Evolutionary conservation across 2,113 vertebrate species (phyloP).

Genomic region (Hypanus sabinus): DNA sequence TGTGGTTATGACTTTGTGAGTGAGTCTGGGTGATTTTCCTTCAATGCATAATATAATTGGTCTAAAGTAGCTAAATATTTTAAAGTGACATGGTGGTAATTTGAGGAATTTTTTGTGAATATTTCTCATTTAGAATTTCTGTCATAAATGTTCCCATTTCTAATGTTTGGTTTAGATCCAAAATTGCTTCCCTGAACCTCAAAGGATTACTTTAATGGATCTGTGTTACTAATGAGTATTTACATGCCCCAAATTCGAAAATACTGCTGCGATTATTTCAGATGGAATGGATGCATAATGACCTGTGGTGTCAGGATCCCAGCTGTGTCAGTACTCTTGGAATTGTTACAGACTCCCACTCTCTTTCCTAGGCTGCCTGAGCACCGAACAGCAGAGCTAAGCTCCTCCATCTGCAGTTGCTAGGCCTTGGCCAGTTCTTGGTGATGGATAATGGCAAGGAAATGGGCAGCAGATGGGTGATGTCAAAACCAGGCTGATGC

Average conservation of each 20-base stretch:
- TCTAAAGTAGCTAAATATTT: background rate
- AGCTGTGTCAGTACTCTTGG: background rate
- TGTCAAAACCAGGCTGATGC: constrained; percentile 46
- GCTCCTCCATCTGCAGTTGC: background rate
- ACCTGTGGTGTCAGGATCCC: background rate
- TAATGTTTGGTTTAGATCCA: background rate
- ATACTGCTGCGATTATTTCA: constrained; percentile 13
- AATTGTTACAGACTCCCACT: background rate
- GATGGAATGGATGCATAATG: background rate
- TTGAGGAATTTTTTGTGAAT: background rate
- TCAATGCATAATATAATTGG: background rate
- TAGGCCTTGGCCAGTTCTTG: background rate
- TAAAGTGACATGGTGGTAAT: background rate
- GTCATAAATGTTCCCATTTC: background rate
- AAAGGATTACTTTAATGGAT: background rate
- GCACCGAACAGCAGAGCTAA: background rate
- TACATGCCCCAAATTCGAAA: background rate
- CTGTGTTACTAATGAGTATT: background rate
- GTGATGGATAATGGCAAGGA: constrained; percentile 42
- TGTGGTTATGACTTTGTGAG: background rate
- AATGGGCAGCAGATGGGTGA: constrained; percentile 39
- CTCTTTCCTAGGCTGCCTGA: background rate
- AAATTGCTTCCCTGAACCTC: background rate
- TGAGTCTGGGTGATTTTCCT: background rate
- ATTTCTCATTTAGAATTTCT: background rate